Base-by-base conservation (phyloP, 2,113 vertebrate species). In the Microcebus lehilahytsara region DNA sequence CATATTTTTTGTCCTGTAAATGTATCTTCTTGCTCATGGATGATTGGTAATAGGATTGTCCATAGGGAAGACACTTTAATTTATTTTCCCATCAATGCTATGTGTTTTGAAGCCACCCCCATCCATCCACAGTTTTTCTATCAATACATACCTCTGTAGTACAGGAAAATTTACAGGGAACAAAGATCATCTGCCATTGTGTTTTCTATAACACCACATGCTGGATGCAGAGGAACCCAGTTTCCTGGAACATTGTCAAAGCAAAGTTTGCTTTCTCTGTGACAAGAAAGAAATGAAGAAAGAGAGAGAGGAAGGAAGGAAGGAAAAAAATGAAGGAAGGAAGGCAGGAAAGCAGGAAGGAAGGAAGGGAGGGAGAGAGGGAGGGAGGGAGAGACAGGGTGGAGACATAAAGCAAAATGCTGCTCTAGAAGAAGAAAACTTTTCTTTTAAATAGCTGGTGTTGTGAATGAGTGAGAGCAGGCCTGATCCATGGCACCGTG, bases 401-500 rank as follows among this genome's bases (percentile, higher is more conserved):
- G 27, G 16, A 32, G 32, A 79, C 20, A 85, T 2, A n/a, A 66
- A 71, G 13, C 20, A 32, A 53, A 23, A 6, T 7, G 30, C 19
- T n/a, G 22, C 2, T 67, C 3, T 49, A 53, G n/a, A 51, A 25
- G 6, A 91, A 74, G 40, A 42, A 23, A 27, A 72, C 0, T 0
- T 17, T 58, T 92, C 32, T 75, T 74, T 69, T 40, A n/a, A 58
- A 32, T 23, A 53, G 37, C 40, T 17, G 2, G 4, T 56, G 67
- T 60, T 22, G 2, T 30, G 62, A 19, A 23, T 56, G 9, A 17
- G 5, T 46, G 32, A 27, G n/a, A 17, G 5, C 0, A 1, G 12
- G 2, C 20, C 1, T 25, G 10, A 42, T 30, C 6, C 27, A 7
- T 0, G 22, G 8, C 42, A 9, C 69, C 25, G 56, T 3, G 22